Evolutionary conservation across 2,113 vertebrate species (phyloP).

Genomic region (Callionymus lyra): DNA sequence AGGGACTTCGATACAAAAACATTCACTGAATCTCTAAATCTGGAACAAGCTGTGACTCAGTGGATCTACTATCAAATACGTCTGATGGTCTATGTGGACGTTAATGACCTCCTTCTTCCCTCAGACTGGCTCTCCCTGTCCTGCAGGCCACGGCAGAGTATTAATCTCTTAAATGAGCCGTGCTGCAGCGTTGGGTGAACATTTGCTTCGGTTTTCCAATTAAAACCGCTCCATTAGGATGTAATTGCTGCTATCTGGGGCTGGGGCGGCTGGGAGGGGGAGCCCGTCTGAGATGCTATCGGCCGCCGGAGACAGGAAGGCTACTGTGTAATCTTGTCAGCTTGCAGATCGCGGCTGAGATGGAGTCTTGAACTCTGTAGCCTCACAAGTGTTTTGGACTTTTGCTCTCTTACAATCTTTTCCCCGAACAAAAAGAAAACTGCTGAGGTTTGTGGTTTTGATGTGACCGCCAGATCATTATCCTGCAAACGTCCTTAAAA

Average conservation of each 20-base stretch:
- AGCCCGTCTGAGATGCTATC: constrained; percentile 63
- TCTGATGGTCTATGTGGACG: constrained; percentile 37
- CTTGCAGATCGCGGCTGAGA: constrained; percentile 47
- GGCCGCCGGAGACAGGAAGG: constrained; percentile 59
- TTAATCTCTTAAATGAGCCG: constrained; percentile 65
- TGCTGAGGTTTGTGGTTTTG: not conserved
- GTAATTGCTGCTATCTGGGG: constrained; percentile 61
- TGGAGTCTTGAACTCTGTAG: constrained; percentile 18
- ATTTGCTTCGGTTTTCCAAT: constrained; percentile 58
- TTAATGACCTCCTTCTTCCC: constrained; percentile 52
- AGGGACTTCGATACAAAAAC: too few relatives aligned
- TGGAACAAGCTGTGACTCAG: too few relatives aligned
- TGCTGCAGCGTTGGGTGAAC: constrained; percentile 45
- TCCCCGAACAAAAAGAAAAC: not conserved
- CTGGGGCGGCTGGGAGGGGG: constrained; percentile 31
- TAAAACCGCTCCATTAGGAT: constrained; percentile 57
- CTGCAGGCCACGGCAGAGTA: constrained; percentile 26
- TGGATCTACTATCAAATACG: not conserved
- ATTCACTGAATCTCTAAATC: too few relatives aligned
- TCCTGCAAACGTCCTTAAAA: too few relatives aligned
- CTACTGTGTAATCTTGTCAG: constrained; percentile 66
- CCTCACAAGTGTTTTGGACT: constrained; percentile 17
- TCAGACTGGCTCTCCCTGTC: constrained; percentile 23
- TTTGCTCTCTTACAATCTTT: too few relatives aligned
- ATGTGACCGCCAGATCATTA: too few relatives aligned